Base-by-base conservation (phyloP, 2,113 vertebrate species). In the Lophura nycthemera region DNA sequence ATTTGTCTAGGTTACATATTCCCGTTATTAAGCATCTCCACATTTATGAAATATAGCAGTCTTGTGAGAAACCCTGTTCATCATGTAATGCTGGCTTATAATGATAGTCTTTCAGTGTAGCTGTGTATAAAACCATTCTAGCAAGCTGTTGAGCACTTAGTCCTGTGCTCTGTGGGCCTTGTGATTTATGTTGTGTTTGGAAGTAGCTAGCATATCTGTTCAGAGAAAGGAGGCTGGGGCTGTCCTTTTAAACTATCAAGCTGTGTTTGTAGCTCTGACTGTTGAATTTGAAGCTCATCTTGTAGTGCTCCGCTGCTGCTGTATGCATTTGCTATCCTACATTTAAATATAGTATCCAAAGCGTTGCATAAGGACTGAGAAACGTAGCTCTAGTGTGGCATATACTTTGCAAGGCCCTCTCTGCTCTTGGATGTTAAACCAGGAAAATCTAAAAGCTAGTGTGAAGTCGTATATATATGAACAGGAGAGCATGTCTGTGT, bases 401-500 rank as follows among this genome's bases (percentile, higher is more conserved):
- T 38, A 5, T 67, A 59, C 70, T 90, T 57, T 84, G 86, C 73
- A 88, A 61, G 64, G 71, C 32, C 81, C 18, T 88, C 38, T 83
- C 56, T 91, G 38, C 63, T 92, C 61, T 90, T 64, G 66, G 70
- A 34, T 81, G 73, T 94, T 81, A 82, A 66, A 69, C 71, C 43
- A 79, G 78, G 84, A 93, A 93, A 93, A 82, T 60, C 40, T 82
- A 40, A 86, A 90, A 88, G 42, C 60, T 79, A 65, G 61, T 42
- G 48, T 92, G 67, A 90, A 92, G 54, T 64, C 27, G 60, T 74
- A 25, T 80, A 54, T 76, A 22, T 72, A 30, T 91, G 72, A 92
- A 67, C 77, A 76, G 76, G 40, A 86, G 69, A 65, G 24, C 32
- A 18, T 12, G 8, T 90, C 91, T 86, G 12, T 30, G 34, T 94